phyloP scores from a whole-genome alignment of 2,113 vertebrate species.

The Sclerurus mexicanus region DNA sequence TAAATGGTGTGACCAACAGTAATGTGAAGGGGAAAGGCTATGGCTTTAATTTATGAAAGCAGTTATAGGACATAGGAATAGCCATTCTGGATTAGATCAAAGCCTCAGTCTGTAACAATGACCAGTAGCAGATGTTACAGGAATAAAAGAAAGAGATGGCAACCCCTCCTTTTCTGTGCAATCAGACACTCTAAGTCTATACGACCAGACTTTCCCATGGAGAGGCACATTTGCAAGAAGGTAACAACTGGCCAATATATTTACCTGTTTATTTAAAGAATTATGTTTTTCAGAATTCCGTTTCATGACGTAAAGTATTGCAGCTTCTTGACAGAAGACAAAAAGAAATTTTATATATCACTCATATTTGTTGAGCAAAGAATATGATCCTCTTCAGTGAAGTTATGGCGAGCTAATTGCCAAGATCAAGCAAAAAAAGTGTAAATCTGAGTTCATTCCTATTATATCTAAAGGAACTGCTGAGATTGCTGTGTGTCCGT shows the following conservation, averaged over 20 bases:
- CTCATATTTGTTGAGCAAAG: neutral
- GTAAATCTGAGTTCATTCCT: neutral
- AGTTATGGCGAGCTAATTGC: neutral
- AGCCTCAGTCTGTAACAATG: neutral
- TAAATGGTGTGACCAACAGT: neutral
- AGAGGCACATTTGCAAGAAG: neutral
- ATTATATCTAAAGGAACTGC: neutral
- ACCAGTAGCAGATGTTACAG: conserved; percentile 27
- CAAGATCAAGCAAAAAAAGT: neutral
- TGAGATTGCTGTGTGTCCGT: neutral
- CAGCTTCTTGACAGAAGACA: neutral
- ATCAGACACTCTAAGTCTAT: neutral
- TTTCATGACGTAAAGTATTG: neutral
- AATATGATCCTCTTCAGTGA: neutral
- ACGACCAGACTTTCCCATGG: neutral
- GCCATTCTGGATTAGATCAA: conserved; percentile 24
- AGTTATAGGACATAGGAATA: neutral
- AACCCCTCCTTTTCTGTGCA: neutral
- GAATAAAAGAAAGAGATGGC: neutral
- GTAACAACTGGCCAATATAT: neutral
- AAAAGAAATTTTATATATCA: neutral
- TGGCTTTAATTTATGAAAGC: conserved; percentile 3
- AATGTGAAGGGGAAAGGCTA: neutral
- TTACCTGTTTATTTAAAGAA: neutral
- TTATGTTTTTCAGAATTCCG: neutral